These are phyloP conservation scores for Poeciliopsis turrubarensis DNA, from an alignment of 2,113 vertebrate species.

Conservation along the genomic window DNA sequence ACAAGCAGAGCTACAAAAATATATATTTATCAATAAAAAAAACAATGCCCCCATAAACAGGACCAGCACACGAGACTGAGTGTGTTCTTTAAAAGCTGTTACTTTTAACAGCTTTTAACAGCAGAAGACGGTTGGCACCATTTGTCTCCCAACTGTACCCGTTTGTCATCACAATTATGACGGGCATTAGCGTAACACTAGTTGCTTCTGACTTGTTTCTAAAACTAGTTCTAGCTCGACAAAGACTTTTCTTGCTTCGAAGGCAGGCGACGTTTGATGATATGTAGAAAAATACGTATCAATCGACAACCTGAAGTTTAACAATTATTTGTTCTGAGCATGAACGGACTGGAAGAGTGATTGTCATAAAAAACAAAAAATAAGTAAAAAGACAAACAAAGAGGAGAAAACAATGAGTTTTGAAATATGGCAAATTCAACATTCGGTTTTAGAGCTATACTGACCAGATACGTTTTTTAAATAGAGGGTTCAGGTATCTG, in stretches of 20 bases:
- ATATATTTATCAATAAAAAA: neutral
- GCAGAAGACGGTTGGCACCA: neutral
- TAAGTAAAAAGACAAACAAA: no score
- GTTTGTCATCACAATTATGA: no score
- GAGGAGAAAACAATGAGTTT: no score
- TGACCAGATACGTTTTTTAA: no score
- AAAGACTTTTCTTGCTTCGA: neutral
- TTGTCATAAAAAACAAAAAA: no score
- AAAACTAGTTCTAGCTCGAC: neutral
- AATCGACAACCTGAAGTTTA: neutral
- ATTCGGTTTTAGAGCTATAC: no score
- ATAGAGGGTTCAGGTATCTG: neutral
- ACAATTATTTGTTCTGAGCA: neutral
- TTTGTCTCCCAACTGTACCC: neutral
- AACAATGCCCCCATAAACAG: neutral
- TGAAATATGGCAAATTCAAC: no score
- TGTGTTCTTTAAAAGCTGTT: neutral
- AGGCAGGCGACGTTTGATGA: no score
- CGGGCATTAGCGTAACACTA: neutral
- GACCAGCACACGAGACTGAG: neutral
- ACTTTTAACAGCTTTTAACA: no score
- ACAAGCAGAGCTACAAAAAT: neutral
- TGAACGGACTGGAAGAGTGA: no score
- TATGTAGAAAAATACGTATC: no score
- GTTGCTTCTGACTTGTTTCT: neutral